These are phyloP conservation scores for Petrocephalus microphthalmus DNA, from an alignment of 2,113 vertebrate genomes.

Conservation along the genomic window DNA sequence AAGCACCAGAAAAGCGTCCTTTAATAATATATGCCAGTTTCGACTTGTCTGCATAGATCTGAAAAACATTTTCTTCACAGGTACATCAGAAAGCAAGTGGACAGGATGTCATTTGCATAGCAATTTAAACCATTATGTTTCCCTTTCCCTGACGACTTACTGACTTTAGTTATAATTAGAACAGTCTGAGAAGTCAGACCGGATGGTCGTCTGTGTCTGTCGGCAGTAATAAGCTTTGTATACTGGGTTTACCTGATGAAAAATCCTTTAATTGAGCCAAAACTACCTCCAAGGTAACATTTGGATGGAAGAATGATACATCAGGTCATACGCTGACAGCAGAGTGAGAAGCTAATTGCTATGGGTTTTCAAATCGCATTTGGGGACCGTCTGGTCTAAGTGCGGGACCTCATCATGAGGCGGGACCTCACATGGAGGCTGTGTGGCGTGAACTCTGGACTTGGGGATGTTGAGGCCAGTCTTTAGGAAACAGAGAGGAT, in stretches of 20 bases:
- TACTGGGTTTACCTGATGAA: neutral
- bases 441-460: neutral
- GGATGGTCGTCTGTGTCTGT: neutral
- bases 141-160: neutral
- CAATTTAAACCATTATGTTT: neutral
- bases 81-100: neutral
- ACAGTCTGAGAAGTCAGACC: neutral
- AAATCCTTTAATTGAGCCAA: neutral
- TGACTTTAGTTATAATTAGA: neutral
- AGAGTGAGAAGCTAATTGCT: neutral
- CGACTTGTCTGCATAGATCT: neutral
- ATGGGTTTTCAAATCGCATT: neutral
- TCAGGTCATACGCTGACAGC: neutral
- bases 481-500: neutral
- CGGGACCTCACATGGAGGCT: neutral
- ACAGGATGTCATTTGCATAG: neutral
- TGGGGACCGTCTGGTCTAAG: neutral
- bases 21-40: neutral
- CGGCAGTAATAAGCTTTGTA: neutral
- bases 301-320: neutral
- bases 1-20: neutral
- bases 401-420: neutral
- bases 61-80: neutral
- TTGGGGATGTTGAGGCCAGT: neutral
- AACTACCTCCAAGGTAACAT: neutral